A percentile compares a stretch with the other conserved stretches of the same genome.
phyloP scores from a whole-genome alignment of 2,797 vertebrate species.

The Notolepis coatsorum region DNA sequence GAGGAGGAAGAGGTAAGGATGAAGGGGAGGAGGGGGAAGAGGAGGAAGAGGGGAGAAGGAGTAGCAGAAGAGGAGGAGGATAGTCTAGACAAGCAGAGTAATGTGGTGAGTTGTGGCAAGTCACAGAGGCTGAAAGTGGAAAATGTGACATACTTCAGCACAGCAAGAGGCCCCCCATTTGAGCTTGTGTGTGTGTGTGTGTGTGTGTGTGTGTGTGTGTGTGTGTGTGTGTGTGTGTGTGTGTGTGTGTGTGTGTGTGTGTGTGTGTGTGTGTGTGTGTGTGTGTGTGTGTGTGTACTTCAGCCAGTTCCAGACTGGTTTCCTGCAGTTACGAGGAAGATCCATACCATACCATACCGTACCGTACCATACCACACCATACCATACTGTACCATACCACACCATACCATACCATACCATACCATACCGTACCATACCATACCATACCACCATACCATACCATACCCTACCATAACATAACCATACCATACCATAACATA shows the following conservation, averaged over 20 bases:
- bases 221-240: not conserved
- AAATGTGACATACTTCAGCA: constrained; percentile 64
- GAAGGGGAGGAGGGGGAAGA: constrained; percentile 34
- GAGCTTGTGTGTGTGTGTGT: constrained; percentile 30
- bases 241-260: not conserved
- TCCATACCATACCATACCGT: constrained; percentile 17
- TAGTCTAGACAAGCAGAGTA: constrained; percentile 18
- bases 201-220: constrained; percentile 20
- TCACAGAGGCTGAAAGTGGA: constrained; percentile 55
- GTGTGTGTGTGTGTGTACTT: constrained; percentile 21
- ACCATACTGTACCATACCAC: not conserved
- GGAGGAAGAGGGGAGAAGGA: constrained; percentile 13
- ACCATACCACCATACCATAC: not conserved
- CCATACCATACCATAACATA: no score
- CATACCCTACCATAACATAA: not conserved
- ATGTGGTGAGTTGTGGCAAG: constrained; percentile 40
- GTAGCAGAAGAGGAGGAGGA: constrained; percentile 9
- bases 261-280: not conserved
- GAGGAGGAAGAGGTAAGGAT: constrained; percentile 23
- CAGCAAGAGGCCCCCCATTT: constrained; percentile 58
- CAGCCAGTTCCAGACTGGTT: not conserved
- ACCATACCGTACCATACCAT: not conserved
- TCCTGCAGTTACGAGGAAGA: constrained; percentile 33
- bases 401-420: constrained; percentile 1
- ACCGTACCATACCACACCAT: constrained; percentile 1